Percentiles rank a stretch among this genome's conserved stretches.
Evolutionary conservation across 1,140 invertebrate genomes (phyloP).

Genomic region (Uloborus diversus): DNA sequence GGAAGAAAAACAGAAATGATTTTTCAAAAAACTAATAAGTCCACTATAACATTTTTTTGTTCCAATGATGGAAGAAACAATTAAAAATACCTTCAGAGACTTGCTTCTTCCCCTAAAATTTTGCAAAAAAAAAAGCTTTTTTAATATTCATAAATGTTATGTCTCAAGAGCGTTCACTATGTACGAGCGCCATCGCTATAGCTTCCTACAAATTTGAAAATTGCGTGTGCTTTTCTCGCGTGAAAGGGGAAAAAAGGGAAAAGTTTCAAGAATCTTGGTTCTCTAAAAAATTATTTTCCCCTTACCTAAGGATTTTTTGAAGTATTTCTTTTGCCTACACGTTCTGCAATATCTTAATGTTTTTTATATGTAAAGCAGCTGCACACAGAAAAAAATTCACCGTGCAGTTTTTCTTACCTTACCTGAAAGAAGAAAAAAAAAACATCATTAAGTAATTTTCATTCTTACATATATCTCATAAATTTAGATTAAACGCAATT

Average conservation of each 20-base stretch:
- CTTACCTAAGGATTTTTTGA: background rate
- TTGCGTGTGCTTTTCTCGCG: constrained; percentile 25
- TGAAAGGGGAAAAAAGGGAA: constrained; percentile 6
- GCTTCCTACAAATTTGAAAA: constrained; percentile 5
- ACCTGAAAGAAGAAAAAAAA: background rate
- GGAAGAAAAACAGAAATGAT: no score
- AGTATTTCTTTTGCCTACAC: constrained; percentile 26
- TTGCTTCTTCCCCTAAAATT: no score
- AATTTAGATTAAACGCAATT: constrained; percentile 56
- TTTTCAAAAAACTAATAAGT: no score
- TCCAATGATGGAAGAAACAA: no score
- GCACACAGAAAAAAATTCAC: background rate
- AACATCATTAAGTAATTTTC: constrained; percentile 54
- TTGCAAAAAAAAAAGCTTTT: background rate
- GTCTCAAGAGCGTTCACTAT: constrained; percentile 3
- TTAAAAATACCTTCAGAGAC: no score
- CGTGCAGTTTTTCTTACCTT: background rate
- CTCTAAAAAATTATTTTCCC: background rate
- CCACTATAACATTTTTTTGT: no score
- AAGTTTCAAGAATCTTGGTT: background rate
- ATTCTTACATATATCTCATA: constrained; percentile 54
- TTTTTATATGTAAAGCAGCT: constrained; percentile 48
- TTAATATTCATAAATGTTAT: constrained; percentile 51
- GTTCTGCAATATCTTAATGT: constrained; percentile 31
- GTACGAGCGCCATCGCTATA: background rate